Evolutionary conservation across 2,113 vertebrate genomes (phyloP), one percentile per base, ranked within the genome.

Genomic region (Percina caprodes): DNA sequence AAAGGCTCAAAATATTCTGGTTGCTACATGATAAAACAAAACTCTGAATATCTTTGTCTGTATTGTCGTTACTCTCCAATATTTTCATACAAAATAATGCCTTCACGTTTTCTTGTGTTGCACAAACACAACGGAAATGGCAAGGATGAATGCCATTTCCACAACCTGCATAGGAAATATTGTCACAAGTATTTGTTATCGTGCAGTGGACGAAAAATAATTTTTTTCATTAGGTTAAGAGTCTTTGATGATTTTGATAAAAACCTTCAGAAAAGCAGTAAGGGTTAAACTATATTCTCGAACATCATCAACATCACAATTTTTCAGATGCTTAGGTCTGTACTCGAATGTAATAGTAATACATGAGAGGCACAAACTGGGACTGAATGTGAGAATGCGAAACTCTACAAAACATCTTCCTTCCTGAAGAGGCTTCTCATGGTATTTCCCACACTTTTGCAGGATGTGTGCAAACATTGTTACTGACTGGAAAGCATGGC

Each of bases 391-490:
- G 10, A 51, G 0, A 67, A 75, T 72, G 48, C 21, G 77, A 75
- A 77, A 70, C 60, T 77, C 42, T 73, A 76, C 68, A 85, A 81
- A 85, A 72, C 61, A 58, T 72, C 69, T 55, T 54, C 67, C 46
- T 73, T 67, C 66, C 65, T 54, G 51, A 56, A 26, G 52, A 84
- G 59, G 66, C 71, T 68, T 66, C 26, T 79, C 14, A 7, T 79
- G 52, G 61, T 62, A 72, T 84, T 91, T 92, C 90, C 87, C 85
- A 89, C 88, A 88, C 79, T 90, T 61, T 54, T 85, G 69, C 87
- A 79, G 81, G 77, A 83, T 84, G 71, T 84, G 79, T 72, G 78
- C 89, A 87, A 79, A 90, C 76, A 84, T 82, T 80, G 80, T 80
- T 82, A 88, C 74, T 74, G 73, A 86, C 73, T 89, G 86, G 86